Evolutionary conservation across 1,140 invertebrate genomes (phyloP).

Genomic region (Protaetia brevitarsis): DNA sequence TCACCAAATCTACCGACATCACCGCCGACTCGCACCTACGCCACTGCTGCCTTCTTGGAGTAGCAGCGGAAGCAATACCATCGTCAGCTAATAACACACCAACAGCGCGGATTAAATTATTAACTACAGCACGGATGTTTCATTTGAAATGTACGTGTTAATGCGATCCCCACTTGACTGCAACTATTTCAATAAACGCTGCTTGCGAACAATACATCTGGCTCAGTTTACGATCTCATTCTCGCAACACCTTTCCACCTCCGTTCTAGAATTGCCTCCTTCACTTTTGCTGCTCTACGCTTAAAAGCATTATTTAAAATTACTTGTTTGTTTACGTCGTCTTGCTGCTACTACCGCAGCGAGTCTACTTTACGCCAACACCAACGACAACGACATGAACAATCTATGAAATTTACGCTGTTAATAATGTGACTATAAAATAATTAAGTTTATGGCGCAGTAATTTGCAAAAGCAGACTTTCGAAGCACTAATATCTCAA

Average conservation of each 20-base stretch:
- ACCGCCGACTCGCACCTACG: background rate
- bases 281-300: conserved; percentile 6
- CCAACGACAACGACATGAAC: background rate
- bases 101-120: conserved; percentile 24
- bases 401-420: background rate
- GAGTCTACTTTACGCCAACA: background rate
- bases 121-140: conserved; percentile 24
- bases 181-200: conserved; percentile 22
- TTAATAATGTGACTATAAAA: conserved; percentile 18
- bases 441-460: background rate
- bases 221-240: conserved; percentile 19
- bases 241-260: background rate
- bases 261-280: background rate
- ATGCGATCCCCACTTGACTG: conserved; percentile 19
- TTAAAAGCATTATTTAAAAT: conserved; percentile 15
- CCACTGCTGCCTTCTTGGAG: background rate
- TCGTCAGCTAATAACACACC: conserved; percentile 22
- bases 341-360: background rate
- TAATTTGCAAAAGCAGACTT: background rate
- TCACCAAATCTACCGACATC: background rate
- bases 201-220: conserved; percentile 19
- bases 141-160: conserved; percentile 22
- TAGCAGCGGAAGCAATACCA: conserved; percentile 3
- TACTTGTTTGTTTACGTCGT: conserved; percentile 13
- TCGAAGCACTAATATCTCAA: background rate